phyloP scores from a whole-genome alignment of 2,113 vertebrate genomes.

The Tyrannus savana region DNA sequence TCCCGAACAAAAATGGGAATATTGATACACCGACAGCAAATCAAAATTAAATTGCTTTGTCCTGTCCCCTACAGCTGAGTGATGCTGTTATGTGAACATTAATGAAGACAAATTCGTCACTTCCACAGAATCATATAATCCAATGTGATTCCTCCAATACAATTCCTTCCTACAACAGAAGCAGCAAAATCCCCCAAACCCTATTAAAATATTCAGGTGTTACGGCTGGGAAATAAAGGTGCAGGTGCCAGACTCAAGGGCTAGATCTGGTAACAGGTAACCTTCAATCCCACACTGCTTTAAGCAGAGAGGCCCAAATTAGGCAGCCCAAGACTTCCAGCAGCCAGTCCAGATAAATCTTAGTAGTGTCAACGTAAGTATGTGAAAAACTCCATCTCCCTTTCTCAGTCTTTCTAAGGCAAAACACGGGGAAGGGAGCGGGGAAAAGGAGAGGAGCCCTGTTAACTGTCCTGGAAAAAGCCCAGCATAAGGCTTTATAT shows the following conservation, averaged over 20 bases:
- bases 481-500: background rate
- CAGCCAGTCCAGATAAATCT: background rate
- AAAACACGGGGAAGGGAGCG: background rate
- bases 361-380: background rate
- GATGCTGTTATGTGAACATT: background rate
- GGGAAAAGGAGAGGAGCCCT: background rate
- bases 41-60: background rate
- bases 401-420: background rate
- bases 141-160: background rate
- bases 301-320: background rate
- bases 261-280: background rate
- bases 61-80: background rate
- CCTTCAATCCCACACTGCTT: background rate
- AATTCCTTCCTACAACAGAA: background rate
- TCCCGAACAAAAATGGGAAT: accelerated
- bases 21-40: background rate
- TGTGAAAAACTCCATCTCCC: background rate
- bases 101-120: background rate
- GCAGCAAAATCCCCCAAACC: background rate
- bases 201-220: background rate
- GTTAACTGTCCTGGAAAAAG: background rate
- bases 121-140: background rate
- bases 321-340: background rate
- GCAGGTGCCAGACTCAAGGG: background rate
- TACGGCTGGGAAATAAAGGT: background rate